Percentiles rank a stretch among this genome's conserved stretches.
Conservation (phyloP, 2,797 vertebrate species). For the Trematomus bernacchii region DNA sequence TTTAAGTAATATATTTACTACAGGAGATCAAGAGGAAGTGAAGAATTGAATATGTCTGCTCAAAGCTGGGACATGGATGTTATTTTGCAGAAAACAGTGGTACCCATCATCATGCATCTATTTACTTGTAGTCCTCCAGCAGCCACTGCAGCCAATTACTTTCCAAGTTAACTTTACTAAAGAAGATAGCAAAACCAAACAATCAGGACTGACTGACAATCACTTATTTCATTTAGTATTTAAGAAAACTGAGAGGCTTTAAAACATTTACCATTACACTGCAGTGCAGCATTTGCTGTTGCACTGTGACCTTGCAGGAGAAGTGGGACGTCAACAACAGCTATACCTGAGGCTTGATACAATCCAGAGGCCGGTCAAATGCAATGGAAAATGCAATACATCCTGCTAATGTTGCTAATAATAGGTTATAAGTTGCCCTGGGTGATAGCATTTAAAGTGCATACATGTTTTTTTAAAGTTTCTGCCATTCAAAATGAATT, state of each 20-base stretch:
- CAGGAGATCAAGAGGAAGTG: conserved; percentile 16
- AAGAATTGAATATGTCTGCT: conserved; percentile 17
- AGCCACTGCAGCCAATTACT: conserved; percentile 1
- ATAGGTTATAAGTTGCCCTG: too few relatives aligned
- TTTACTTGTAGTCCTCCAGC: conserved; percentile 8
- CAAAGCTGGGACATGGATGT: neutral
- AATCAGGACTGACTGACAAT: neutral
- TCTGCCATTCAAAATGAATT: too few relatives aligned
- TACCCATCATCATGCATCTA: conserved; percentile 23
- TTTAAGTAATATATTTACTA: conserved; percentile 25
- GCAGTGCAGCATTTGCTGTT: conserved; percentile 3
- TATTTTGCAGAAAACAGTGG: conserved; percentile 14
- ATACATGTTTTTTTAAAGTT: too few relatives aligned
- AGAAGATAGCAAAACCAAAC: neutral
- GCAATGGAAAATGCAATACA: too few relatives aligned
- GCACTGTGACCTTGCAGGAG: neutral
- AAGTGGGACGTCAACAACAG: neutral
- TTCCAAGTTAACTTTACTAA: conserved; percentile 5
- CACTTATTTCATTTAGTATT: neutral
- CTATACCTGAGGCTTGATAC: neutral
- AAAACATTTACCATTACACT: neutral
- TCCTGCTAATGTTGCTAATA: too few relatives aligned
- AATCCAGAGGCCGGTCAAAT: neutral
- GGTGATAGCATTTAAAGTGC: too few relatives aligned
- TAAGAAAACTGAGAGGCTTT: neutral